Evolutionary conservation across 2,113 vertebrate species (phyloP).

Genomic region (Scolopax mira): DNA sequence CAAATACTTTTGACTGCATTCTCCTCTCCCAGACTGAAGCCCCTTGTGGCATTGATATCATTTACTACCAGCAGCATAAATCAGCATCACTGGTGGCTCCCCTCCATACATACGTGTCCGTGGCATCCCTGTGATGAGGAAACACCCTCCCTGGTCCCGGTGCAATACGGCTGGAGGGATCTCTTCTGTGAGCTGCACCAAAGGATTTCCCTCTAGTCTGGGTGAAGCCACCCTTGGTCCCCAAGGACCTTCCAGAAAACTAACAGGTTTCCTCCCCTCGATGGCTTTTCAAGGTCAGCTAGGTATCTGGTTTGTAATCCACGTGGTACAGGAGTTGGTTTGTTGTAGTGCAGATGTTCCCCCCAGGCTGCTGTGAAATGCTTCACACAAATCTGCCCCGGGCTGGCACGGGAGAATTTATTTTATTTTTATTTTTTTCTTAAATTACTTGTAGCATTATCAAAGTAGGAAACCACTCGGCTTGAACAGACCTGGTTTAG

Average conservation of each 20-base stretch:
- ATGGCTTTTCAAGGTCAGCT: not conserved
- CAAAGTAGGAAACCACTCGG: fast-evolving
- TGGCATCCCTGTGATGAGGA: fast-evolving
- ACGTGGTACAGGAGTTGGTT: fast-evolving
- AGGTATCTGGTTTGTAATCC: not conserved
- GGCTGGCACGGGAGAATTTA: not conserved
- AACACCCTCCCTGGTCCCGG: not conserved
- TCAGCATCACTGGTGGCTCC: not conserved
- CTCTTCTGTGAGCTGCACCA: not conserved
- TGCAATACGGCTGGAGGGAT: not conserved
- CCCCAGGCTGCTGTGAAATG: not conserved
- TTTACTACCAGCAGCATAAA: not conserved
- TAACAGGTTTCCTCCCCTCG: too few relatives aligned
- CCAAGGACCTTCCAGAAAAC: not conserved
- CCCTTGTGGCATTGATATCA: not conserved
- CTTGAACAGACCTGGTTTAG: not conserved
- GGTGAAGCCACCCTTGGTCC: not conserved
- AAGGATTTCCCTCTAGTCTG: not conserved
- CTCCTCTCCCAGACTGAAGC: not conserved
- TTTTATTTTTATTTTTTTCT: not conserved
- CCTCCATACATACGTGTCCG: fast-evolving
- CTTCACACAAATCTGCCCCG: not conserved
- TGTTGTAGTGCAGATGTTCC: fast-evolving
- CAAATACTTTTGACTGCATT: not conserved
- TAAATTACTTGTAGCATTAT: not conserved